Evolutionary conservation across 92 coral and sea anemone species (phyloP).

Genomic region (Montipora capitata): DNA sequence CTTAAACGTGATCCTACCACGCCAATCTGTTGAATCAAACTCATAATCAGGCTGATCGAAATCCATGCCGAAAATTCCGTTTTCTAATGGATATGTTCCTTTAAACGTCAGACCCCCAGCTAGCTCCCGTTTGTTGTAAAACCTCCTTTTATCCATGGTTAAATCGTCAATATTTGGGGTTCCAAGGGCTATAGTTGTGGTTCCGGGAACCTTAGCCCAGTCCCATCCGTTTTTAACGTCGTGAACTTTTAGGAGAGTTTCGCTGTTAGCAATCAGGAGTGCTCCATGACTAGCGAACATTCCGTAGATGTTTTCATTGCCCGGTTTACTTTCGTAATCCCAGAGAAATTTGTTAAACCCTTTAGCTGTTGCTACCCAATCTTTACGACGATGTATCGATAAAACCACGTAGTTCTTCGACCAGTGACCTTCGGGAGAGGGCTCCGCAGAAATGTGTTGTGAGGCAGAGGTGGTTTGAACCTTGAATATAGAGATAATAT

Average conservation of each 20-base stretch:
- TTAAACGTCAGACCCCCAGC: constrained; percentile 79
- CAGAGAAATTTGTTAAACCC: constrained; percentile 82
- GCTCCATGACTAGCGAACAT: constrained; percentile 77
- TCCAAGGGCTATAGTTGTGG: constrained; percentile 70
- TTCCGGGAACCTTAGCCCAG: constrained; percentile 85
- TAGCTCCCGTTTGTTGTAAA: constrained; percentile 58
- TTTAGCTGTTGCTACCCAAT: constrained; percentile 86
- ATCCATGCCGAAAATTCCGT: constrained; percentile 83
- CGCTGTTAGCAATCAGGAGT: constrained; percentile 74
- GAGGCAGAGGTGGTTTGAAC: constrained; percentile 25
- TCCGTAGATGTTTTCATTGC: constrained; percentile 65
- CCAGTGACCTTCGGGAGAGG: constrained; percentile 89
- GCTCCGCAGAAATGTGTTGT: constrained; percentile 43
- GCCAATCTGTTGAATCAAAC: too few relatives aligned
- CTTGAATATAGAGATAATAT: background rate
- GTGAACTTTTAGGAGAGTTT: constrained; percentile 50
- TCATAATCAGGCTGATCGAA: constrained; percentile 58
- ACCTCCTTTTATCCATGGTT: background rate
- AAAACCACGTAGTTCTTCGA: constrained; percentile 83
- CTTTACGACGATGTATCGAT: constrained; percentile 78
- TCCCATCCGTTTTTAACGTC: constrained; percentile 83
- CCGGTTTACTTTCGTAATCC: constrained; percentile 72
- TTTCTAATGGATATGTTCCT: constrained; percentile 51
- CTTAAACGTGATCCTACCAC: constrained; percentile 3
- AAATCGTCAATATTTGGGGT: background rate